These are phyloP conservation scores for Mesocricetus auratus DNA, from an alignment of 2,113 vertebrate genomes.

Conservation along the genomic window DNA sequence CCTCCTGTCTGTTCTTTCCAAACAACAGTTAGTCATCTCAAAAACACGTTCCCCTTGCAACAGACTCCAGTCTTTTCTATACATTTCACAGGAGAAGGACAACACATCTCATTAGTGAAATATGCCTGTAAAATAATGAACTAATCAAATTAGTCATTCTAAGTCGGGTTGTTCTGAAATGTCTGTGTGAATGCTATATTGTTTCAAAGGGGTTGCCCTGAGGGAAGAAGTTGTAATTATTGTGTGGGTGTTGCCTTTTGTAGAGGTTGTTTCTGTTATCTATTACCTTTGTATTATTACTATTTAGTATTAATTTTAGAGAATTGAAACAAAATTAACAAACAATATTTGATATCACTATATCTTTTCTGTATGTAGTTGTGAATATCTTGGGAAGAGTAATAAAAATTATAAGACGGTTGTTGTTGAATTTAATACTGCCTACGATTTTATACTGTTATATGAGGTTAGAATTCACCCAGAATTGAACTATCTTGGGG, in stretches of 20 bases:
- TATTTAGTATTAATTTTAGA: slow-evolving; percentile 4
- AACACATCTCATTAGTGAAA: slow-evolving; percentile 13
- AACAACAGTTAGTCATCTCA: slow-evolving; percentile 21
- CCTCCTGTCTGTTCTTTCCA: slow-evolving; percentile 31
- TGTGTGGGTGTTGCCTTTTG: background rate
- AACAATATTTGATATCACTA: background rate
- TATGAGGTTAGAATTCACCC: background rate
- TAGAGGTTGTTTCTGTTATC: background rate
- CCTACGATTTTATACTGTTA: slow-evolving; percentile 6
- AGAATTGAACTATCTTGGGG: background rate
- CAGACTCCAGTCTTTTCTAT: slow-evolving; percentile 18
- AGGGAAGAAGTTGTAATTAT: background rate
- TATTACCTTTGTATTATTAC: background rate
- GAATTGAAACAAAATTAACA: background rate
- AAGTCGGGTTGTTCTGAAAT: slow-evolving; percentile 31
- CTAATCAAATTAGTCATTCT: slow-evolving; percentile 35
- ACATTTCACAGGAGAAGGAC: background rate
- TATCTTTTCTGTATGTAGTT: background rate
- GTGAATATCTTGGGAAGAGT: slow-evolving; percentile 9
- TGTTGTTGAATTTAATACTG: background rate
- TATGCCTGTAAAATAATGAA: slow-evolving; percentile 24
- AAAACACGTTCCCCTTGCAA: background rate
- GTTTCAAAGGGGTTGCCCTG: background rate
- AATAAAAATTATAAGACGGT: background rate
- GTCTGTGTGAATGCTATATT: background rate